Percentiles rank a stretch among this genome's conserved stretches.
Evolutionary conservation across 2,797 vertebrate genomes (phyloP).

Genomic region (Sebastes matsubarae): DNA sequence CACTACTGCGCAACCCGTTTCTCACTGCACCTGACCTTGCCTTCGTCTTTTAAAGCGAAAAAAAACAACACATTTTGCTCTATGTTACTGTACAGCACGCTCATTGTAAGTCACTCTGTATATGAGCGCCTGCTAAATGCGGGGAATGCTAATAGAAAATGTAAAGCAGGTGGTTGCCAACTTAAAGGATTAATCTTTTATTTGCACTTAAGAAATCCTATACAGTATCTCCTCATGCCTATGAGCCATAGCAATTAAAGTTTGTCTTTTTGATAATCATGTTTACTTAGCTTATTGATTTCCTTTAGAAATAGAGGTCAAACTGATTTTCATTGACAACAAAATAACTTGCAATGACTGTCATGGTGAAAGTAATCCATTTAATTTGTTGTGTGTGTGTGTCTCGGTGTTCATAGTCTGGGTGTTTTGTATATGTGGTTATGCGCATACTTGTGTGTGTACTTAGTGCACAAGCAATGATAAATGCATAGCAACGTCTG

Average conservation of each 20-base stretch:
- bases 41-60: slow-evolving; percentile 27
- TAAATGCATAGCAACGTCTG: slow-evolving; percentile 61
- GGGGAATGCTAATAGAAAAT: slow-evolving; percentile 29
- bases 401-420: background rate
- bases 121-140: background rate
- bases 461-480: slow-evolving; percentile 41
- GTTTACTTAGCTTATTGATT: slow-evolving; percentile 34
- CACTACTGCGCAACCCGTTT: background rate
- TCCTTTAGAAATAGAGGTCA: slow-evolving; percentile 15
- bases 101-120: slow-evolving; percentile 23
- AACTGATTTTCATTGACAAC: slow-evolving; percentile 24
- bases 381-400: slow-evolving; percentile 10
- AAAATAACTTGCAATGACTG: slow-evolving; percentile 1
- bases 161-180: slow-evolving; percentile 14
- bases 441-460: slow-evolving; percentile 8
- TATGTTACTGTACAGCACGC: background rate
- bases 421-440: slow-evolving; percentile 2
- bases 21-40: slow-evolving; percentile 44
- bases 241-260: background rate
- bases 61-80: slow-evolving; percentile 1
- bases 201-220: slow-evolving; percentile 2
- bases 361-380: slow-evolving; percentile 19
- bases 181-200: background rate
- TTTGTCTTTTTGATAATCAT: background rate
- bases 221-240: background rate